phyloP scores from a whole-genome alignment of 1,140 invertebrate genomes.

The Marisa cornuarietis region DNA sequence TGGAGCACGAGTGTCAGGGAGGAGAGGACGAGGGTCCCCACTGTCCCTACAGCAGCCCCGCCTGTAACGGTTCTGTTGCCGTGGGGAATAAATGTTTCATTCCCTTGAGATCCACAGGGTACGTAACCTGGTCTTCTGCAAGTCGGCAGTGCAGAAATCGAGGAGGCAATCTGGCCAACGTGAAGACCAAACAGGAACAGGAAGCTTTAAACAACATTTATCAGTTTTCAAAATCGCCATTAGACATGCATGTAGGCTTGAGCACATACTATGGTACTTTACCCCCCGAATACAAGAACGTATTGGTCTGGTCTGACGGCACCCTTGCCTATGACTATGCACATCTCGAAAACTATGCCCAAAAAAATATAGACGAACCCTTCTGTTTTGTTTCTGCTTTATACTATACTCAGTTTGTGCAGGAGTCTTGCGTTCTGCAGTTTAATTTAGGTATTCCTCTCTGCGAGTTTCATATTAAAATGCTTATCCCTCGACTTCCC shows the following conservation, averaged over 20 bases:
- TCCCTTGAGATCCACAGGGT: background rate
- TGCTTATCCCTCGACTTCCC: too few species aligned
- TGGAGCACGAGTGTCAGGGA: background rate
- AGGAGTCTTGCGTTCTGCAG: too few species aligned
- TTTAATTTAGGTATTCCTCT: too few species aligned
- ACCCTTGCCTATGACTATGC: too few species aligned
- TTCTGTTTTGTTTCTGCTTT: too few species aligned
- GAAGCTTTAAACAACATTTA: background rate
- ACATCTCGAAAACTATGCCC: too few species aligned
- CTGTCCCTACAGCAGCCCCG: conserved; percentile 11
- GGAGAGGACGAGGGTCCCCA: conserved; percentile 13
- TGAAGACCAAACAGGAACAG: conserved; percentile 1
- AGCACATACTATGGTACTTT: too few species aligned
- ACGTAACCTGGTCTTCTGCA: background rate
- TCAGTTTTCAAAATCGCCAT: background rate
- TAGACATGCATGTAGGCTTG: background rate
- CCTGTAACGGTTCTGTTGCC: conserved; percentile 1
- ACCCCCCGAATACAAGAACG: too few species aligned
- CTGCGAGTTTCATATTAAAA: too few species aligned
- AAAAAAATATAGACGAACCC: too few species aligned
- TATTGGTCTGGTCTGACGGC: too few species aligned
- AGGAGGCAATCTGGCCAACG: background rate
- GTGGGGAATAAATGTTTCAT: conserved; percentile 2
- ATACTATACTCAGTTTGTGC: too few species aligned
- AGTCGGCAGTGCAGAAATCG: background rate